Percentiles rank a stretch among this genome's conserved stretches.
Evolutionary conservation across 2,888 invertebrate genomes (phyloP).

Genomic region (Macrosoma leucophasiata): DNA sequence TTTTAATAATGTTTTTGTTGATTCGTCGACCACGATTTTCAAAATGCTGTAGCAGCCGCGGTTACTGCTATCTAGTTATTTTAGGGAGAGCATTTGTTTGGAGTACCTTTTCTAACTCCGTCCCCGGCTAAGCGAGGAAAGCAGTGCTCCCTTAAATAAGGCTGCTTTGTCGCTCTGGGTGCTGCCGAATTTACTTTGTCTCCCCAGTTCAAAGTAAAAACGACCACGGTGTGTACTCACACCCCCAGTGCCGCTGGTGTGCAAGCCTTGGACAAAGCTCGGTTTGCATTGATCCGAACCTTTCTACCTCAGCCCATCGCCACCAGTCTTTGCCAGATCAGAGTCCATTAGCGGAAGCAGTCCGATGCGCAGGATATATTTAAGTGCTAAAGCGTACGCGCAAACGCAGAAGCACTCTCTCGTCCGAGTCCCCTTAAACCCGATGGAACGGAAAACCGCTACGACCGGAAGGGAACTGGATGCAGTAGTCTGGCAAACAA

Average conservation of each 20-base stretch:
- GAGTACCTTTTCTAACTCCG: constrained; percentile 27
- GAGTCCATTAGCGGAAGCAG: too few species aligned
- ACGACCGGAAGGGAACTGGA: too few species aligned
- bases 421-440: too few species aligned
- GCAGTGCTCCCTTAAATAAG: constrained; percentile 27
- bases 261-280: constrained; percentile 4
- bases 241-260: constrained; percentile 1
- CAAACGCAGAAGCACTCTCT: too few species aligned
- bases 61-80: constrained; percentile 10
- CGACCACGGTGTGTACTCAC: too few species aligned
- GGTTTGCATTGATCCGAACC: constrained; percentile 1
- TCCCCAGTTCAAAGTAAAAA: constrained; percentile 5
- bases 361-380: too few species aligned
- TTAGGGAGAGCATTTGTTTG: constrained; percentile 21
- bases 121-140: constrained; percentile 25
- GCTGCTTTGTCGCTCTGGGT: constrained; percentile 21
- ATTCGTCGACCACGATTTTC: too few species aligned
- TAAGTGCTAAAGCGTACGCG: too few species aligned
- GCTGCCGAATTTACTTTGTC: constrained; percentile 2
- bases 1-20: too few species aligned
- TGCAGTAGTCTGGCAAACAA: too few species aligned
- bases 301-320: constrained; percentile 5
- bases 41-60: constrained; percentile 16
- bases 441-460: too few species aligned
- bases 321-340: constrained; percentile 1